Percentiles rank a stretch among this genome's conserved stretches.
These are phyloP conservation scores for Zaprionus obscuricornis DNA, from an alignment of 2,888 invertebrate genomes.

Conservation along the genomic window DNA sequence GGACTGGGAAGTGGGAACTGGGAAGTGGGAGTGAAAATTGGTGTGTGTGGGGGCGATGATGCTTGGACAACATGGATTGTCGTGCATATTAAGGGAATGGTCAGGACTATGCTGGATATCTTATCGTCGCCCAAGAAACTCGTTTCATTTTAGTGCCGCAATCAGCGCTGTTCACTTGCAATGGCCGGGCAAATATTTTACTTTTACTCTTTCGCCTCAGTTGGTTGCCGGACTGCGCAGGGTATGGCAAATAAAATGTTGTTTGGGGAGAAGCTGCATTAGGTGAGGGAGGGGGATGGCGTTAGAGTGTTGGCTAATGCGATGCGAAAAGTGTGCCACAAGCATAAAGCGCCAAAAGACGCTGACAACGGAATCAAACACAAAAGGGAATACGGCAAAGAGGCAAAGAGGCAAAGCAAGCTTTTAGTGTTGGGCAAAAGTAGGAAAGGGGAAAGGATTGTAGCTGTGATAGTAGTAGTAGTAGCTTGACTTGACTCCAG, in stretches of 20 bases:
- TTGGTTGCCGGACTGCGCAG: too few relatives aligned
- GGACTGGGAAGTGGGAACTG: background rate
- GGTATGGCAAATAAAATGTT: too few relatives aligned
- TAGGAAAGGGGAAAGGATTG: background rate
- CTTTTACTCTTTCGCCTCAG: conserved; percentile 68
- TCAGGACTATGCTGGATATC: conserved; percentile 41
- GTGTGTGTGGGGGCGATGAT: background rate
- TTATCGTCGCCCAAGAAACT: conserved; percentile 65
- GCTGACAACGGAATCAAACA: conserved; percentile 70
- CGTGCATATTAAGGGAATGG: too few relatives aligned
- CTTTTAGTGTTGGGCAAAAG: too few relatives aligned
- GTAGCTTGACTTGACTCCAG: too few relatives aligned
- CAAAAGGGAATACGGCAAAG: conserved; percentile 40
- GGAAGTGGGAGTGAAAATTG: too few relatives aligned
- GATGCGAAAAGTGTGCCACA: conserved; percentile 67
- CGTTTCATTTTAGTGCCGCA: conserved; percentile 75
- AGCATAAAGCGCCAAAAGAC: conserved; percentile 59
- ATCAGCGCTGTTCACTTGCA: conserved; percentile 76
- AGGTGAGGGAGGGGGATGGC: background rate
- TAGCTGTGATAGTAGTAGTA: too few relatives aligned
- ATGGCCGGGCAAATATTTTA: conserved; percentile 74
- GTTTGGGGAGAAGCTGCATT: background rate
- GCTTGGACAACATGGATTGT: too few relatives aligned
- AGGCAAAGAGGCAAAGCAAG: conserved; percentile 1
- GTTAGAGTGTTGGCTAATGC: conserved; percentile 50